Conservation (phyloP, 2,888 invertebrate genomes). For the Acleris laterana region DNA sequence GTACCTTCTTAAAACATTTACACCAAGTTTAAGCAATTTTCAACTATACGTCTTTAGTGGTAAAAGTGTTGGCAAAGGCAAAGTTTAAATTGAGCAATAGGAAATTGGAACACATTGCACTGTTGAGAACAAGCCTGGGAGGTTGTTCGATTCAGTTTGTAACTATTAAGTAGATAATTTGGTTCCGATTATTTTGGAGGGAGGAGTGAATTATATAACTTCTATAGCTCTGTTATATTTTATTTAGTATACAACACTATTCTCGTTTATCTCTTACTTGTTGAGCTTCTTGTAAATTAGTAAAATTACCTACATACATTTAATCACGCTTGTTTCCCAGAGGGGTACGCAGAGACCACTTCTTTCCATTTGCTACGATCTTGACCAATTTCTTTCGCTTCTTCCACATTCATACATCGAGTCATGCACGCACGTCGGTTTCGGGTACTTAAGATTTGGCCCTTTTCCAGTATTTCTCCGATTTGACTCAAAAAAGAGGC, state of each 20-base stretch:
- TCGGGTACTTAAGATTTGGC: too few relatives aligned
- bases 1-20: neutral
- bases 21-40: constrained; percentile 1
- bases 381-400: too few relatives aligned
- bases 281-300: neutral
- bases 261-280: neutral
- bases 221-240: neutral
- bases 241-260: neutral
- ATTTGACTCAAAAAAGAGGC: too few relatives aligned
- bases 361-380: too few relatives aligned
- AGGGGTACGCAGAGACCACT: too few relatives aligned
- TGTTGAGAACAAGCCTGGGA: constrained; percentile 13
- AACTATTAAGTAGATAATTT: constrained; percentile 20
- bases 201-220: constrained; percentile 11
- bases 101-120: constrained; percentile 19
- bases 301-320: too few relatives aligned
- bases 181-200: constrained; percentile 2
- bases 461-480: too few relatives aligned
- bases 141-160: constrained; percentile 28
- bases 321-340: too few relatives aligned
- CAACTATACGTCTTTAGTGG: neutral
- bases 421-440: too few relatives aligned
- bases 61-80: neutral
- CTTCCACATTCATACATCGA: too few relatives aligned
- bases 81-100: neutral